A percentile compares a stretch with the other conserved stretches of the same genome.
These are phyloP conservation scores for Astropecten irregularis DNA, from an alignment of 53 echinoderm and acorn worm species.

Conservation along the genomic window DNA sequence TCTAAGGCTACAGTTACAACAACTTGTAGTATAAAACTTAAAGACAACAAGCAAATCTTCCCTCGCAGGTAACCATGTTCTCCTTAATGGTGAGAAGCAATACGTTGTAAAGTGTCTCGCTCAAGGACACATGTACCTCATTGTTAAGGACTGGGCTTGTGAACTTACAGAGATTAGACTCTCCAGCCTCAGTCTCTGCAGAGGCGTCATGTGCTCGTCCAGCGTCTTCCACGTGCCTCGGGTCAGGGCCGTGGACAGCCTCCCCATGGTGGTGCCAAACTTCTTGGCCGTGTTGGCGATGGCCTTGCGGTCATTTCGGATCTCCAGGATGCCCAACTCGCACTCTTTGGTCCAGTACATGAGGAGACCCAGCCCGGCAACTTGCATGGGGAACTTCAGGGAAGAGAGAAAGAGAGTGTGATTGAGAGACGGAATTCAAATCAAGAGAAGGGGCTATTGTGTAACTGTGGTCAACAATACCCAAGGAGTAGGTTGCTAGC, in stretches of 20 bases:
- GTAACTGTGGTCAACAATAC: no score
- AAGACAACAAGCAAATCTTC: no score
- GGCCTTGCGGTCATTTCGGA: conserved; percentile 89
- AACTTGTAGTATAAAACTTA: no score
- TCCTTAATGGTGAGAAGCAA: no score
- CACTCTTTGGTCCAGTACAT: conserved; percentile 98
- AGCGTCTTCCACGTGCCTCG: conserved; percentile 89
- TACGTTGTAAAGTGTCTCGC: no score
- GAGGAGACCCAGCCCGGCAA: conserved; percentile 83
- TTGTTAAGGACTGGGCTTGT: background rate
- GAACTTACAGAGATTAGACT: conserved; percentile 88
- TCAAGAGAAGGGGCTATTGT: no score
- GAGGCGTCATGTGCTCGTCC: conserved; percentile 83
- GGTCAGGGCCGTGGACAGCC: conserved; percentile 74
- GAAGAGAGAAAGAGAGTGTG: background rate
- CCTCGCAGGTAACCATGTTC: no score
- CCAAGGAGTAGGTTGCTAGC: no score
- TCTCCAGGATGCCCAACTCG: conserved; percentile 90
- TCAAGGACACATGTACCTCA: no score
- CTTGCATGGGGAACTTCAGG: conserved; percentile 90
- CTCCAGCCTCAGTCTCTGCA: conserved; percentile 88
- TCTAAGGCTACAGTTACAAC: no score
- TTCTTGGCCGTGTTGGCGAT: conserved; percentile 88
- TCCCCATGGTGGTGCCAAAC: conserved; percentile 75
- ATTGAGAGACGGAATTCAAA: no score